Evolutionary conservation across 2,888 invertebrate genomes (phyloP).

Genomic region (Hypsopygia costalis): DNA sequence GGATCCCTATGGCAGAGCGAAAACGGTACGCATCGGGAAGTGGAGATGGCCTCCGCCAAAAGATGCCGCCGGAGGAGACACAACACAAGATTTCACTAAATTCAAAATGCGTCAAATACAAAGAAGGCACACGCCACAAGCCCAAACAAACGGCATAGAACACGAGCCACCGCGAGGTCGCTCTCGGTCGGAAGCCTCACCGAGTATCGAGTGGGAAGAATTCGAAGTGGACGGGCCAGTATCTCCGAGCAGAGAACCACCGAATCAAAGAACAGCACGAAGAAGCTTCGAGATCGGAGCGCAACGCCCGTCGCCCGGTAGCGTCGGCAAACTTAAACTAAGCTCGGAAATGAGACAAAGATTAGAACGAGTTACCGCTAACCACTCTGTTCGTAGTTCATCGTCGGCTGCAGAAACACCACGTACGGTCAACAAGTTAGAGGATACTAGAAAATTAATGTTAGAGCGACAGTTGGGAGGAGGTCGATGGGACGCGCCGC

Average conservation of each 20-base stretch:
- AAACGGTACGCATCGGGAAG: slow-evolving; percentile 96
- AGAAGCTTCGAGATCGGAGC: slow-evolving; percentile 91
- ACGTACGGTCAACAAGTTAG: slow-evolving; percentile 88
- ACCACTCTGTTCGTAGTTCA: slow-evolving; percentile 90
- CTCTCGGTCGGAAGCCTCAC: slow-evolving; percentile 68
- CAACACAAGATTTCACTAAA: slow-evolving; percentile 90
- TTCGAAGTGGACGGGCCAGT: slow-evolving; percentile 85
- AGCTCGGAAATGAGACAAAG: slow-evolving; percentile 96
- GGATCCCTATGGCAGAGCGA: slow-evolving; percentile 95
- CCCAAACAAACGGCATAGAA: slow-evolving; percentile 65
- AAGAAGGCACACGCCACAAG: slow-evolving; percentile 89
- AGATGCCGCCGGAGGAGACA: slow-evolving; percentile 84
- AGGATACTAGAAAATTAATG: slow-evolving; percentile 91
- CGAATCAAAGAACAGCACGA: slow-evolving; percentile 64
- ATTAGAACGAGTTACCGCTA: slow-evolving; percentile 92
- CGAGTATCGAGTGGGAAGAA: slow-evolving; percentile 91
- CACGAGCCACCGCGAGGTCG: slow-evolving; percentile 63
- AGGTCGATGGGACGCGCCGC: slow-evolving; percentile 82
- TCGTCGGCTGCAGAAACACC: slow-evolving; percentile 86
- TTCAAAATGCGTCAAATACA: slow-evolving; percentile 93
- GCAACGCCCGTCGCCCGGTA: slow-evolving; percentile 90
- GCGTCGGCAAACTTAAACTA: slow-evolving; percentile 93
- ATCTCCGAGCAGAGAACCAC: slow-evolving; percentile 61
- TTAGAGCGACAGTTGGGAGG: slow-evolving; percentile 91
- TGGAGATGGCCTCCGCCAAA: slow-evolving; percentile 97